phyloP scores from a whole-genome alignment of 2,888 invertebrate genomes.

The Himalopsyche japonica region DNA sequence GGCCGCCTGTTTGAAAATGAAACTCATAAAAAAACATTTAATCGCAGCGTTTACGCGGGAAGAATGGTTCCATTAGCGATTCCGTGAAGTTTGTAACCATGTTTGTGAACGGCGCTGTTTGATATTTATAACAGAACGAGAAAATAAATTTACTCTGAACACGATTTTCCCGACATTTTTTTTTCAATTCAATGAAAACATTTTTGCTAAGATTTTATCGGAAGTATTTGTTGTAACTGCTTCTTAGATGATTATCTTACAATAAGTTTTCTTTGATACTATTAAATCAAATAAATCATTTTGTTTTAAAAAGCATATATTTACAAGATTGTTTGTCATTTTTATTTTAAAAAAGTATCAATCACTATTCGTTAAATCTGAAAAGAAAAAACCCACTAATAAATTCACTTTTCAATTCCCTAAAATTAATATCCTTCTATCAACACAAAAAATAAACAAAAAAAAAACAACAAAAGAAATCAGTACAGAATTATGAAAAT shows the following conservation, averaged over 20 bases:
- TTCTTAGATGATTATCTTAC: neutral
- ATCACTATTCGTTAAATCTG: too few species aligned
- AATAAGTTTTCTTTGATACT: neutral
- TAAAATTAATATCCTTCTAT: too few species aligned
- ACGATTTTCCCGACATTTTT: neutral
- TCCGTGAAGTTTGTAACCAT: conserved; percentile 13
- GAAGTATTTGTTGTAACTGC: neutral
- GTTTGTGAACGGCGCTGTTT: neutral
- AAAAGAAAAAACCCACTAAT: too few species aligned
- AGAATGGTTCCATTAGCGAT: conserved; percentile 33
- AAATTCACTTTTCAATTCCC: too few species aligned
- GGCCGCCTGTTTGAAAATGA: conserved; percentile 40
- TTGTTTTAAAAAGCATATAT: too few species aligned
- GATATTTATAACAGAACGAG: neutral
- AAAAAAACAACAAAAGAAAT: too few species aligned
- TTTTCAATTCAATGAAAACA: neutral
- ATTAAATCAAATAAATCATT: neutral
- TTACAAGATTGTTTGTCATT: too few species aligned
- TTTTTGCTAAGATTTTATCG: neutral
- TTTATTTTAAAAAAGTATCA: too few species aligned
- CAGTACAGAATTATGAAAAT: too few species aligned
- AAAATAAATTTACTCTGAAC: neutral
- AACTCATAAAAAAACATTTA: conserved; percentile 28
- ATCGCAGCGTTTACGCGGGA: conserved; percentile 36
- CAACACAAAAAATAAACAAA: too few species aligned